Conservation (phyloP, 2,888 invertebrate species). For the Halocaridina rubra region DNA sequence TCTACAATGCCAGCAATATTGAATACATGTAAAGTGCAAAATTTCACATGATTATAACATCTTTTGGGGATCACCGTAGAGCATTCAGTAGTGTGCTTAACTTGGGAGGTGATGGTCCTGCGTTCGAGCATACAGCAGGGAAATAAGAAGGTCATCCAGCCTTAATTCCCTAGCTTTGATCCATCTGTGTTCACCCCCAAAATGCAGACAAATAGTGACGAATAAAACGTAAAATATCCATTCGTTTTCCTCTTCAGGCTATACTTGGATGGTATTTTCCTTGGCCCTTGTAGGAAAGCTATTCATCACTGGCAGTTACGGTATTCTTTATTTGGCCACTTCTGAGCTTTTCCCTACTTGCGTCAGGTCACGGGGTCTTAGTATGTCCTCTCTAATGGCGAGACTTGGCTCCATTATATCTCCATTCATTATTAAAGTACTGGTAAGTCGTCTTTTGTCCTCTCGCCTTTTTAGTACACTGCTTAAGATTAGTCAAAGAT, state of each 20-base stretch:
- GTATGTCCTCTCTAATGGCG: constrained; percentile 57
- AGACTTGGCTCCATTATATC: constrained; percentile 48
- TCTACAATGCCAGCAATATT: background rate
- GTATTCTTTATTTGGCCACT: constrained; percentile 53
- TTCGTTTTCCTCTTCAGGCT: background rate
- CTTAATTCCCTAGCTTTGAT: no score
- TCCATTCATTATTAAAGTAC: constrained; percentile 46
- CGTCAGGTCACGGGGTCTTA: constrained; percentile 46
- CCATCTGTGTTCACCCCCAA: no score
- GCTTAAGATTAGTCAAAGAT: no score
- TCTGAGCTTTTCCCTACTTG: constrained; percentile 61
- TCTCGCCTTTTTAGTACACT: no score
- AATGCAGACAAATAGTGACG: no score
- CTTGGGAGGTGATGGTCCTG: background rate
- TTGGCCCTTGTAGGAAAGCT: constrained; percentile 55
- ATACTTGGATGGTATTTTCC: constrained; percentile 38
- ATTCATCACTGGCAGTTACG: constrained; percentile 57
- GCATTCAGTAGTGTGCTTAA: no score
- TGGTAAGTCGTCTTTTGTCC: no score
- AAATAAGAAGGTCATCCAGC: no score
- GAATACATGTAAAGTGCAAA: background rate
- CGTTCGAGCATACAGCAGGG: no score
- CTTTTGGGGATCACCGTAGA: background rate
- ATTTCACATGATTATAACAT: background rate
- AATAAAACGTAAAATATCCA: background rate